phyloP scores from a whole-genome alignment of 2,797 vertebrate genomes.

The Characodon lateralis region DNA sequence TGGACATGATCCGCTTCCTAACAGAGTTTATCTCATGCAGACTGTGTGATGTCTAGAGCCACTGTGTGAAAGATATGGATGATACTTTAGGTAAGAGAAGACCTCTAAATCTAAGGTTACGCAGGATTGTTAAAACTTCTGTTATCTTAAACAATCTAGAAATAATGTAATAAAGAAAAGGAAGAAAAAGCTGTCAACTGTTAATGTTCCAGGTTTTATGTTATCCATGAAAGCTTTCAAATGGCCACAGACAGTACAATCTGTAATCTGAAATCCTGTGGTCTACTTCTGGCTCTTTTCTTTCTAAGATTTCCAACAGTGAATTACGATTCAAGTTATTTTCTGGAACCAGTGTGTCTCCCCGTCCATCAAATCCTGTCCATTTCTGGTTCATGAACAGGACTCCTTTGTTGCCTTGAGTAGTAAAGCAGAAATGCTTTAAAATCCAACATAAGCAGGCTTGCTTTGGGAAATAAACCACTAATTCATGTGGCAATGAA shows the following conservation, averaged over 20 bases:
- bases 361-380: background rate
- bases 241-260: background rate
- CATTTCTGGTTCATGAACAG: background rate
- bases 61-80: background rate
- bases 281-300: constrained; percentile 18
- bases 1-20: background rate
- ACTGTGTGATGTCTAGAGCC: background rate
- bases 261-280: constrained; percentile 12
- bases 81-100: background rate
- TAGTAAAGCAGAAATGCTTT: background rate
- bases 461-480: background rate
- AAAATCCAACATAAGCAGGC: background rate
- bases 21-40: constrained; percentile 5
- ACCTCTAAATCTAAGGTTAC: background rate
- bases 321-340: constrained; percentile 13
- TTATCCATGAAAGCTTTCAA: constrained; percentile 12
- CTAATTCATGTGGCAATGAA: background rate
- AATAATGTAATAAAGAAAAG: constrained; percentile 3
- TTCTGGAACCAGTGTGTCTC: background rate
- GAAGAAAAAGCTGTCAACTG: background rate
- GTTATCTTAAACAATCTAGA: constrained; percentile 5
- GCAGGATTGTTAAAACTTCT: background rate
- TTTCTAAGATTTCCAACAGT: constrained; percentile 14
- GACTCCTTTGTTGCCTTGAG: background rate
- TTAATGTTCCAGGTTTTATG: background rate